These are phyloP conservation scores for Gonatopus flavifemur DNA, from an alignment of 1,140 invertebrate species.

Conservation along the genomic window DNA sequence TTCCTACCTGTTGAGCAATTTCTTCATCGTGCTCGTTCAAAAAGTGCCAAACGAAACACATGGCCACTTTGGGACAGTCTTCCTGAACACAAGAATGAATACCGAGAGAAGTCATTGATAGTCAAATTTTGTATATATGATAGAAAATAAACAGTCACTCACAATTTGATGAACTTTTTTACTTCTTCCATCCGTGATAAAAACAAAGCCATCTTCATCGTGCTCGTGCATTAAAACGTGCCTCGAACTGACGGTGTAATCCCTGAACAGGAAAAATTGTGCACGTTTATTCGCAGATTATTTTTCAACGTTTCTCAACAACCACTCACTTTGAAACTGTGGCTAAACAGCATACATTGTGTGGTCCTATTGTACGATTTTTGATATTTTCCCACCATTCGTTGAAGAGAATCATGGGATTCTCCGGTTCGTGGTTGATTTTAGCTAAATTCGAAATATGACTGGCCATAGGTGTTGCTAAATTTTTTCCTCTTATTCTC, in stretches of 20 bases:
- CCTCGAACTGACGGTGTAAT: slow-evolving; percentile 52
- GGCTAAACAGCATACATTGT: slow-evolving; percentile 52
- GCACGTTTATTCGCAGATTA: background rate
- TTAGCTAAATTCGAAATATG: slow-evolving; percentile 33
- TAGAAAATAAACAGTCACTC: slow-evolving; percentile 26
- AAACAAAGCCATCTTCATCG: slow-evolving; percentile 57
- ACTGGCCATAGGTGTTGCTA: too few species aligned
- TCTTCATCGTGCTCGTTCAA: slow-evolving; percentile 41
- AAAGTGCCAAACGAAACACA: slow-evolving; percentile 58
- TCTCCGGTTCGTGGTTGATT: slow-evolving; percentile 41
- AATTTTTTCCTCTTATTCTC: too few species aligned
- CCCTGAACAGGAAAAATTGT: slow-evolving; percentile 39
- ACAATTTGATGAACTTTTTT: slow-evolving; percentile 57
- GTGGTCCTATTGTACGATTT: slow-evolving; percentile 27
- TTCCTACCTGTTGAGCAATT: slow-evolving; percentile 49
- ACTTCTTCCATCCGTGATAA: slow-evolving; percentile 57
- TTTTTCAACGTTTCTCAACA: background rate
- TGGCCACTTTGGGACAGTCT: slow-evolving; percentile 36
- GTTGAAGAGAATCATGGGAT: slow-evolving; percentile 55
- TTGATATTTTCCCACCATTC: slow-evolving; percentile 48
- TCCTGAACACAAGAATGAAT: slow-evolving; percentile 7
- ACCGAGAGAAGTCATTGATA: too few species aligned
- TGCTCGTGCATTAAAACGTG: slow-evolving; percentile 53
- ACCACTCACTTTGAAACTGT: slow-evolving; percentile 53
- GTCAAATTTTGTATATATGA: too few species aligned